A percentile compares a stretch with the other conserved stretches of the same genome.
Evolutionary conservation across 2,113 vertebrate species (phyloP).

Genomic region (Pelvicachromis taeniatus): DNA sequence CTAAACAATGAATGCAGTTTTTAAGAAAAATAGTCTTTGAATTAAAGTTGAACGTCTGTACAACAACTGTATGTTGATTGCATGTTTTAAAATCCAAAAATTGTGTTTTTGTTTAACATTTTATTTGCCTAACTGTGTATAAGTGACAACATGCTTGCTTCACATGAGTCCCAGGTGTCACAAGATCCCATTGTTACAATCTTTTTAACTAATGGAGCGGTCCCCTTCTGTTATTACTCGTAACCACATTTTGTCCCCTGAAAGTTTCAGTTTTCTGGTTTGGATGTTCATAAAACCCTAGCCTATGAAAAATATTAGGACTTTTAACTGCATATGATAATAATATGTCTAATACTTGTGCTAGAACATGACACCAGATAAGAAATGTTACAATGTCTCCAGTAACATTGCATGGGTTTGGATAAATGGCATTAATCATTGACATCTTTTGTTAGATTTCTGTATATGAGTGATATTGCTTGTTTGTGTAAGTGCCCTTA

Average conservation of each 20-base stretch:
- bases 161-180: not conserved
- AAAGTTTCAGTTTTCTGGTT: not conserved
- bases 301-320: not conserved
- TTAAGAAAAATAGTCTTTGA: not conserved
- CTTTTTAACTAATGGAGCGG: not conserved
- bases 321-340: not conserved
- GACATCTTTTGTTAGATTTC: not conserved
- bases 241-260: not conserved
- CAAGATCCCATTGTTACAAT: not conserved
- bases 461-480: not conserved
- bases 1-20: not conserved
- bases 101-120: not conserved
- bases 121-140: not conserved
- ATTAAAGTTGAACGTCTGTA: not conserved
- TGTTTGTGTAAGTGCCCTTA: not conserved
- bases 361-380: not conserved
- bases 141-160: not conserved
- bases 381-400: not conserved
- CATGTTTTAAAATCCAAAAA: not conserved
- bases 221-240: not conserved
- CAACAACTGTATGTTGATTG: accelerated
- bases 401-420: not conserved
- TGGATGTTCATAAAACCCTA: not conserved
- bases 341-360: not conserved
- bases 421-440: not conserved